Evolutionary conservation across 1,140 invertebrate species (phyloP).

Genomic region (Trialeurodes vaporariorum): DNA sequence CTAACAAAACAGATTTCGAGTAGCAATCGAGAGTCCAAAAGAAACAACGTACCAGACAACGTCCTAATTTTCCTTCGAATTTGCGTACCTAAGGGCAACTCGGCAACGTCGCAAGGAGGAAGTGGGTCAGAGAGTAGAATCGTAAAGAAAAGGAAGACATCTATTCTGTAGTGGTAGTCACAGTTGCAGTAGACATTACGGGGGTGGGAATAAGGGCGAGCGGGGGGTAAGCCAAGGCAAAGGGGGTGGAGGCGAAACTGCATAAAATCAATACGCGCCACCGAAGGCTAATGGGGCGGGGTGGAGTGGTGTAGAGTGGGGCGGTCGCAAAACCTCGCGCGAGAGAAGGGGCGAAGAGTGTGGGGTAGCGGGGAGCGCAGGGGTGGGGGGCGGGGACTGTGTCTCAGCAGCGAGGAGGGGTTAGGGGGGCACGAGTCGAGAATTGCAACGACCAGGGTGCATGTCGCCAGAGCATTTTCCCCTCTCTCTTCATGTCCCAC

Average conservation of each 20-base stretch:
- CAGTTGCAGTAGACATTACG: background rate
- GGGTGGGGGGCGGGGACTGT: background rate
- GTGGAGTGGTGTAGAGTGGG: background rate
- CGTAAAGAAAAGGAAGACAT: background rate
- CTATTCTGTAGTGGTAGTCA: background rate
- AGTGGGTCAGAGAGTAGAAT: background rate
- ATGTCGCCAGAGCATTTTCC: background rate
- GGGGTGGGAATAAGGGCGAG: too few species aligned
- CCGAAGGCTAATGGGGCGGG: background rate
- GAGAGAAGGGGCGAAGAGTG: background rate
- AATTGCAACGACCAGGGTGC: background rate
- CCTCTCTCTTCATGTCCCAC: too few species aligned
- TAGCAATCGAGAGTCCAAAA: too few species aligned
- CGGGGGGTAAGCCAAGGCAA: background rate
- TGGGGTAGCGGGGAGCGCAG: background rate
- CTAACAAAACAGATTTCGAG: too few species aligned
- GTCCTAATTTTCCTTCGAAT: too few species aligned
- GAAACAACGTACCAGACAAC: too few species aligned
- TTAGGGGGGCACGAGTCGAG: background rate
- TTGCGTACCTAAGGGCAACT: too few species aligned
- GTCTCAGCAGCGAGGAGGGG: too few species aligned
- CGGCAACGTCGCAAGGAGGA: background rate
- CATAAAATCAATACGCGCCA: background rate
- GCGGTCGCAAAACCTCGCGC: too few species aligned
- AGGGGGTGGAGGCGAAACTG: background rate